Base-by-base conservation (phyloP, 2,888 invertebrate species). In the Xanthorhoe designata region DNA sequence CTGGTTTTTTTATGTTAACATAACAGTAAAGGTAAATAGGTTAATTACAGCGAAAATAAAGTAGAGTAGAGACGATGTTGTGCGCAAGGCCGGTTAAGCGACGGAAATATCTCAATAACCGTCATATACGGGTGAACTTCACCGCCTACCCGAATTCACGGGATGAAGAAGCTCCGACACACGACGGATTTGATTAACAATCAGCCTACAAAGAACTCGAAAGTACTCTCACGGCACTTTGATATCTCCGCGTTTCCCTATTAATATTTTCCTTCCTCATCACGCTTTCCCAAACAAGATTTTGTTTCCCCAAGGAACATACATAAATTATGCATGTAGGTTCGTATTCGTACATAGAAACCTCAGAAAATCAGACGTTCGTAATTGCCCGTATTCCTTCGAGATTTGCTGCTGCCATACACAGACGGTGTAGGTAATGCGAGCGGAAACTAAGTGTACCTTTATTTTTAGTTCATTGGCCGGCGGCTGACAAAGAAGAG, bases 401-500 rank as follows among this genome's bases (percentile, higher is more conserved):
- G 72, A 69, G 76, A 68, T 54, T 66, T 65, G 61, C 64, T 69
- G 67, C 52, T 64, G 70, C 63, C 64, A 66, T 66, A 71, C 61
- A 65, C 64, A 63, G 68, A 35, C 64, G 66, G 58, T 68, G 69
- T 61, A n/a, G n/a, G n/a, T n/a, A 73, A 68, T 74, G 63, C 62
- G 59, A 71, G 62, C 69, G 66, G 71, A 73, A 32, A 32, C 32
- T 32, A 72, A 78, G 75, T 77, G 75, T 75, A 47, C 52, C 18
- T 57, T 75, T 71, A 75, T 80, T 84, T 85, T 85, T 85, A 83
- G 76, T 75, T 78, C 79, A 69, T 60, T 74, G 74, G 78, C 78
- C 71, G 75, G 78, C 75, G 74, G 75, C 77, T 80, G 79, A 85
- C 80, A 83, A 85, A 79, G 79, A 78, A 75, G 73, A 81, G 79